A percentile compares a stretch with the other conserved stretches of the same genome.
These are phyloP conservation scores for Etia nguti DNA, from an alignment of 2,113 vertebrate genomes.

Conservation along the genomic window DNA sequence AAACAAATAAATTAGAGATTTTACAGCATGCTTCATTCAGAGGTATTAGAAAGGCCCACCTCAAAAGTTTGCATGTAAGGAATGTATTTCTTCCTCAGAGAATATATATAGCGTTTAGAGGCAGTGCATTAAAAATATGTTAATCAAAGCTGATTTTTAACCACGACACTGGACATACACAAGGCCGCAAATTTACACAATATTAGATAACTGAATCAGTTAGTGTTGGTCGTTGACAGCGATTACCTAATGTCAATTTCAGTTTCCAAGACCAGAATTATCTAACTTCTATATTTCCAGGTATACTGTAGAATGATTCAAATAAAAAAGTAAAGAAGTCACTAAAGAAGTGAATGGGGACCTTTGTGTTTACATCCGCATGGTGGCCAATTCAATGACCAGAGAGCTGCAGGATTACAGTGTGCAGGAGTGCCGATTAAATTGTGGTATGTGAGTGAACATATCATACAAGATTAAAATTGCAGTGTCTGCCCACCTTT, in stretches of 20 bases:
- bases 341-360: neutral
- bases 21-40: neutral
- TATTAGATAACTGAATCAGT: neutral
- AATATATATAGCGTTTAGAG: neutral
- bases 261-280: neutral
- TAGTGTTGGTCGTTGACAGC: neutral
- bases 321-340: neutral
- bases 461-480: neutral
- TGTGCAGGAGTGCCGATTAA: neutral
- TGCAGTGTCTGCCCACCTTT: neutral
- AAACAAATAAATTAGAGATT: neutral
- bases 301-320: neutral
- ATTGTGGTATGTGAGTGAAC: neutral
- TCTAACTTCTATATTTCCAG: neutral
- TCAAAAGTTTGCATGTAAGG: neutral
- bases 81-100: neutral
- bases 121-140: neutral
- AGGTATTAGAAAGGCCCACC: neutral
- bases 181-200: neutral
- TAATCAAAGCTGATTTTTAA: neutral
- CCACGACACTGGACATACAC: neutral
- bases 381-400: neutral
- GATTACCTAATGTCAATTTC: neutral
- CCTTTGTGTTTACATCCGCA: neutral
- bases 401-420: fast-evolving